Base-by-base conservation (phyloP, 2,797 vertebrate genomes). In the Hydrolagus colliei region DNA sequence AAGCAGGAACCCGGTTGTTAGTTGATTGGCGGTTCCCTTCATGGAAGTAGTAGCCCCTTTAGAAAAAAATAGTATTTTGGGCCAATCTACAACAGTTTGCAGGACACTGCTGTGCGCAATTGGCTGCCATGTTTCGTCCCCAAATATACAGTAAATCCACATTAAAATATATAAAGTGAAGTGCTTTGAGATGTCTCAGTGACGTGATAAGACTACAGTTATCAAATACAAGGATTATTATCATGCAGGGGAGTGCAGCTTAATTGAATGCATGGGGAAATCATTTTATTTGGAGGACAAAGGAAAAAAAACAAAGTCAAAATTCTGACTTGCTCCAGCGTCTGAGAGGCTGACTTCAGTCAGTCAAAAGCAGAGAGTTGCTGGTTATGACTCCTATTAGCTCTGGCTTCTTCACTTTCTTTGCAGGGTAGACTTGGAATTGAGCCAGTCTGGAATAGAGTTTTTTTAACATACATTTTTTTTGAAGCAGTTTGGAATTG, bases 401-500 rank as follows among this genome's bases (percentile, higher is more conserved):
- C 65, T 84, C 27, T 71, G 79, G 41, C 41, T 84, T 84, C 65
- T 84, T 84, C 35, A 35, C 41, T 84, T 84, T 84, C n/a, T 10
- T 27, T 71, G 65, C 79, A 84, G 79, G 67, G 27, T 12, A 41
- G 79, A 63, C 27, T 84, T 84, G 79, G 79, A 84, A 32, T 35
- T 67, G 27, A 71, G 79, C 79, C 79, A 84, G 79, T 71, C 65
- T 84, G 65, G 63, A 71, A 65, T 68, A 35, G 65, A 68, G 79
- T 68, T 84, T 84, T 71, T 74, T 35, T 68, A 35, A 52, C 41
- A 6, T 84, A 65, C 27, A 68, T 68, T 84, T 84, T 71, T 74
- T 35, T 68, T 20, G 10, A 82, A 84, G 65, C 41, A 84, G 79
- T 82, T 82, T 68, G 79, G 79, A 82, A 11, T 84, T 84, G 79